Conservation (phyloP, 2,888 invertebrate genomes). For the Tetragonisca angustula region DNA sequence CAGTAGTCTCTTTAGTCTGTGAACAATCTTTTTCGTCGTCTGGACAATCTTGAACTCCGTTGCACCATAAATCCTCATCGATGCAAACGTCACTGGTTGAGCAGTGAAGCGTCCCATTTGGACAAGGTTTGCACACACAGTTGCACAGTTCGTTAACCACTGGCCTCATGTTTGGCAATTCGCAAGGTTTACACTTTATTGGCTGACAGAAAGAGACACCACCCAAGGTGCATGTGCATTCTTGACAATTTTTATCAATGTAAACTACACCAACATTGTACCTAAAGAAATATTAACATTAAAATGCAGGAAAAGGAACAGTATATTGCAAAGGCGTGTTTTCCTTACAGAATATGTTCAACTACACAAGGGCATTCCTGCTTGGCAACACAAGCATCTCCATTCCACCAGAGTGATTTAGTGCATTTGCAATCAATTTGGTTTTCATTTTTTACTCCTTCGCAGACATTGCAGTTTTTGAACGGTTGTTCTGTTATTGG, state of each 20-base stretch:
- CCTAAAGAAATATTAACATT: slow-evolving; percentile 80
- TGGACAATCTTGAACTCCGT: slow-evolving; percentile 92
- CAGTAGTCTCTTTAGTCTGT: slow-evolving; percentile 58
- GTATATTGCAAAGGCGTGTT: neutral
- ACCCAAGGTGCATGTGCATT: slow-evolving; percentile 91
- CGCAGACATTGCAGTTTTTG: slow-evolving; percentile 85
- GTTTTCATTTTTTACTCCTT: slow-evolving; percentile 84
- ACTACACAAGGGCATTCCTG: slow-evolving; percentile 92
- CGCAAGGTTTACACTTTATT: slow-evolving; percentile 89
- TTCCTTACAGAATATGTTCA: slow-evolving; percentile 86
- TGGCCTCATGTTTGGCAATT: slow-evolving; percentile 86
- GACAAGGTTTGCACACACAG: slow-evolving; percentile 91
- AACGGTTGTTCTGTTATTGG: neutral
- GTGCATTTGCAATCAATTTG: slow-evolving; percentile 85
- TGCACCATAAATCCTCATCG: slow-evolving; percentile 90
- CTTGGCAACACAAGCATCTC: slow-evolving; percentile 88
- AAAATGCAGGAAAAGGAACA: neutral
- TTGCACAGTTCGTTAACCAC: slow-evolving; percentile 87
- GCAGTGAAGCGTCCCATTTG: slow-evolving; percentile 88
- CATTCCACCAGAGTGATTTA: slow-evolving; percentile 89
- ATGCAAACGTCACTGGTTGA: slow-evolving; percentile 91
- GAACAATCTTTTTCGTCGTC: slow-evolving; percentile 91
- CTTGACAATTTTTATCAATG: slow-evolving; percentile 90
- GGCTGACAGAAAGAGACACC: slow-evolving; percentile 90
- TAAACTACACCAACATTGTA: slow-evolving; percentile 90